Evolutionary conservation across 1,140 invertebrate genomes (phyloP), one percentile per base, ranked within the genome.

Genomic region (Drosophila orena): DNA sequence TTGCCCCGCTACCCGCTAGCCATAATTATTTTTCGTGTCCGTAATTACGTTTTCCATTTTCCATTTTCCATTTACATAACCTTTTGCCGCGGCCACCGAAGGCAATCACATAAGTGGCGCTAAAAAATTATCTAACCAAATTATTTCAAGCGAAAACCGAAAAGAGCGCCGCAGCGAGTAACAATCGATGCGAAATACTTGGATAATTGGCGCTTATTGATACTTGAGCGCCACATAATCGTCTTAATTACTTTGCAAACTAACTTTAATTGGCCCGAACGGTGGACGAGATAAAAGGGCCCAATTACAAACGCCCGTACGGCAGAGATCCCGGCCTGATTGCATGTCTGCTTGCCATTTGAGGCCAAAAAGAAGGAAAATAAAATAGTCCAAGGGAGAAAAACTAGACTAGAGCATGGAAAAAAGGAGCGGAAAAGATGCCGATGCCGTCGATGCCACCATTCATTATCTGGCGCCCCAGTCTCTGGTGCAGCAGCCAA

Each of bases 191-290:
- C 66, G 43, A 72, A 74, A 53, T 64, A 61, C 70, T 79, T 44
- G 79, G 72, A 65, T 88, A 88, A 88, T 83, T 88, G 84, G 64
- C 84, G 68, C 74, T 83, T 83, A 88, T 88, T 89, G 84, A 88
- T 89, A 88, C 84, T 88, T 84, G 79, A 88, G 77, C 84, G 84
- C 84, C 84, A 79, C 84, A 88, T 88, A 88, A 88, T 88, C 84
- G 84, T 73, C 79, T 79, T 88, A 88, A 88, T 88, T 88, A 88
- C 84, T 88, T 88, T 88, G 77, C 84, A 66, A 88, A 88, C 84
- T 88, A 83, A 89, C 79, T 88, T 88, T 84, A 89, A 88, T 88
- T 89, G 84, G 68, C 69, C 56, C 79, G 80, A 70, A 57, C 76
- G 79, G 76, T 79, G 58, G 55, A 79, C 76, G 72, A 89, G 76